A percentile compares a stretch with the other conserved stretches of the same genome.
These are phyloP conservation scores for Agrotis segetum DNA, from an alignment of 2,888 invertebrate genomes.

Conservation along the genomic window DNA sequence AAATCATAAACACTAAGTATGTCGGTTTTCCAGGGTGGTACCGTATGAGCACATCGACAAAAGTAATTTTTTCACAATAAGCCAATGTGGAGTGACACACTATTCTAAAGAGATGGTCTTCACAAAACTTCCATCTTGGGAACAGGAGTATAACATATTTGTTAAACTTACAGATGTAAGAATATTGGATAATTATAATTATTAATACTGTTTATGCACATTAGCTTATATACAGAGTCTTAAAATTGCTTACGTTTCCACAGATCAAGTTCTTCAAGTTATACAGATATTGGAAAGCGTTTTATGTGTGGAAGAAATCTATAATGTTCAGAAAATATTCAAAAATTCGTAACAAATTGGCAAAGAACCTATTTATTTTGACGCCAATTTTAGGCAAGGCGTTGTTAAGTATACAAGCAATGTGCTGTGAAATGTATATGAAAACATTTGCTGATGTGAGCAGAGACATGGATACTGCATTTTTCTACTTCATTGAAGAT, in stretches of 20 bases:
- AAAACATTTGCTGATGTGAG: slow-evolving; percentile 92
- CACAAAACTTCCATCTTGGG: slow-evolving; percentile 95
- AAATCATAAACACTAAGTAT: no score
- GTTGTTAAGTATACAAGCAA: slow-evolving; percentile 93
- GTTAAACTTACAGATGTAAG: slow-evolving; percentile 93
- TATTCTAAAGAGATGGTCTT: slow-evolving; percentile 94
- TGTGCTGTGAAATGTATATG: slow-evolving; percentile 92
- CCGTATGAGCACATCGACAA: slow-evolving; percentile 93
- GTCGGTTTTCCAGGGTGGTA: slow-evolving; percentile 91
- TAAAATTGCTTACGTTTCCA: slow-evolving; percentile 38
- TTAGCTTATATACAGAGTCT: neutral
- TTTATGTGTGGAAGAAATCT: slow-evolving; percentile 95
- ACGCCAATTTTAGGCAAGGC: slow-evolving; percentile 94
- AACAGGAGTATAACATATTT: slow-evolving; percentile 95
- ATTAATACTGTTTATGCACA: neutral
- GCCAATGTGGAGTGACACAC: slow-evolving; percentile 95
- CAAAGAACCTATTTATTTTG: slow-evolving; percentile 93
- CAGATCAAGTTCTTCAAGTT: slow-evolving; percentile 93
- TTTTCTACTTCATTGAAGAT: slow-evolving; percentile 93
- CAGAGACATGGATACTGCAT: slow-evolving; percentile 86
- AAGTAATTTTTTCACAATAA: slow-evolving; percentile 95
- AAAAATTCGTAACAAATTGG: slow-evolving; percentile 90
- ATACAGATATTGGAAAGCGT: slow-evolving; percentile 95
- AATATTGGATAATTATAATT: neutral
- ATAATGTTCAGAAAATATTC: slow-evolving; percentile 93